A percentile compares a stretch with the other conserved stretches of the same genome.
Evolutionary conservation across 2,888 invertebrate species (phyloP).

Genomic region (Plebejus argus): DNA sequence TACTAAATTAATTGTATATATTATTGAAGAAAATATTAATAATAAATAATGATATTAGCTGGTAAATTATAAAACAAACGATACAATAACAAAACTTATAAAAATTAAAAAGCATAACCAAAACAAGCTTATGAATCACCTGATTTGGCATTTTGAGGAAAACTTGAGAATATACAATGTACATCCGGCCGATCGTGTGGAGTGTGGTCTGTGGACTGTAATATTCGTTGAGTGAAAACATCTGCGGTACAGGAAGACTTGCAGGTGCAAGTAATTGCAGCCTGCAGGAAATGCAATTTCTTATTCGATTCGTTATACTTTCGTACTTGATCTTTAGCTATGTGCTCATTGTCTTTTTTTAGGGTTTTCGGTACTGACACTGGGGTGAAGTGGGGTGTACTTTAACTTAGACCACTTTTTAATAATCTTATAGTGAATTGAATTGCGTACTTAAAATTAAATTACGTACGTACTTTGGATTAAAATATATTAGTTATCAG

Average conservation of each 20-base stretch:
- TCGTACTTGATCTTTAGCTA: too few relatives aligned
- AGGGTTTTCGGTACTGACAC: too few relatives aligned
- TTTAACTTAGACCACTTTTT: too few relatives aligned
- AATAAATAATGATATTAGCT: background rate
- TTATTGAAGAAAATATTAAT: background rate
- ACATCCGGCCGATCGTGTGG: background rate
- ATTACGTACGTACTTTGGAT: too few relatives aligned
- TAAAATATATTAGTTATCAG: too few relatives aligned
- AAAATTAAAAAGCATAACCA: background rate
- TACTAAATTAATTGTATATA: background rate
- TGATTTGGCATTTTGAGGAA: background rate
- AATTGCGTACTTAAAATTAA: too few relatives aligned
- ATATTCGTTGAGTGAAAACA: background rate
- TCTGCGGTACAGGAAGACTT: background rate
- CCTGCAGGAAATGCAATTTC: background rate
- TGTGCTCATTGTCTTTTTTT: too few relatives aligned
- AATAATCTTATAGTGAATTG: too few relatives aligned
- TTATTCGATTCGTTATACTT: too few relatives aligned
- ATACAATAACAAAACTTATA: background rate
- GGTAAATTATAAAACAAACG: background rate
- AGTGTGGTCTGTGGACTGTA: background rate
- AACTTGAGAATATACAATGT: background rate
- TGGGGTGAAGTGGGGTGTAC: too few relatives aligned
- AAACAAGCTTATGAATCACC: conserved; percentile 12
- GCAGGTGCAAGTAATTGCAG: background rate